Evolutionary conservation across 2,113 vertebrate genomes (phyloP), one percentile per base, ranked within the genome.

Genomic region (Chrysemys picta): DNA sequence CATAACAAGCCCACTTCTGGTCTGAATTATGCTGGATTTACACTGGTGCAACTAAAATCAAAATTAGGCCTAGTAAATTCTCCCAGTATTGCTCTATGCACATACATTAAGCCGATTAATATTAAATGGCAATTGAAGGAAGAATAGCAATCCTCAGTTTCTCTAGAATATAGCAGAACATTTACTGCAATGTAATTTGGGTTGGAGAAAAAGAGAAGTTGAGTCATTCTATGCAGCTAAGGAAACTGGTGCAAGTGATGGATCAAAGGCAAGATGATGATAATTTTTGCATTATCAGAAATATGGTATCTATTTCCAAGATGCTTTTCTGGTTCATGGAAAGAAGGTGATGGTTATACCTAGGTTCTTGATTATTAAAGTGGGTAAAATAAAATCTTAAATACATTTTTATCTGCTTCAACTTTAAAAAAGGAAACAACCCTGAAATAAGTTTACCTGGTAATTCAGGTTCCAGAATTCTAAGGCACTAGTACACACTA

Each of bases 91-190:
- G 35, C 54, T 24, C 0, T 35, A 45, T 5, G 57, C 5, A 5
- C 9, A 10, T 3, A 17, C 1, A 83, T 57, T 10, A 31, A 50
- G 0, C 82, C 4, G 11, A 2, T 47, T 24, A 45, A 27, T 47
- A 78, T 45, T 25, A 27, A 47, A 80, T 19, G 53, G 56, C 76
- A 53, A 45, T 9, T 29, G n/a, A 45, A 47, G 45, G 75, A 78
- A 78, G 45, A 47, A 78, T 47, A 78, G 10, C 12, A 78, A 47
- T 78, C 75, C 25, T 45, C 42, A 78, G 75, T 27, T 2, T 47
- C n/a, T 75, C 24, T 47, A 24, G 42, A 78, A 47, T 78, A 27
- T 38, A 35, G 42, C 3, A 17, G 14, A 87, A 1, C 31, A 90
- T 27, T 22, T 86, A 31, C 27, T 8, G 24, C 14, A 72, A 45